Evolutionary conservation across 2,888 invertebrate genomes (phyloP), one percentile per base, ranked within the genome.

Genomic region (Nymphalis urticae): DNA sequence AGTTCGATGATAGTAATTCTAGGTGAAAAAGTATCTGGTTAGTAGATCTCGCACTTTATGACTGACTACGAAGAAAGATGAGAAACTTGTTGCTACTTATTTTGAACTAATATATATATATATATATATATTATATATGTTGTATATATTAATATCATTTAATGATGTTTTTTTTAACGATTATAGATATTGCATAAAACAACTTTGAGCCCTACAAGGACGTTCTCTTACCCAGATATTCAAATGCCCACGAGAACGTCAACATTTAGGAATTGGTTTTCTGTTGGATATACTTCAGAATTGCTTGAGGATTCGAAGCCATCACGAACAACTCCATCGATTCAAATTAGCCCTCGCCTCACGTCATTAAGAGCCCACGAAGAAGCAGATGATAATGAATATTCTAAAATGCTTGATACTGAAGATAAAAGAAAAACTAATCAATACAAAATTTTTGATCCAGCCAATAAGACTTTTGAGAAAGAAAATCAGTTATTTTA

Each of bases 401-500:
- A 24, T 53, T 56, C 7, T 16, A 47, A 24, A 27, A 13, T 9
- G 4, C 19, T 24, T 50, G 19, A 51, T 16, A 24, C 21, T 27
- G 24, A 67, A 47, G 21, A 50, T 10, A 66, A 64, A 48, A 36
- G 4, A 10, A 48, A 62, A 61, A 71, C 54, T 61, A 74, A 70
- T 71, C 73, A 72, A 66, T 4, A 19, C 42, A 63, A 74, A 74
- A 60, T 66, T 68, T 76, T 36, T 73, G 75, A 64, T 70, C 36
- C 10, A 19, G 64, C 6, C 13, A 65, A 64, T 36, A 73, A 72
- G 50, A 63, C 19, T 17, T 21, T 50, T 19, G 78, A 80, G 19
- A 80, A 81, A 68, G 83, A 85, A 68, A 56, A 73, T 32, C 86
- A 87, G 51, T 65, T 75, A 21, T 73, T 79, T 27, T 86, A 88